Evolutionary conservation across 37 sponge, comb jelly and placozoan genomes (phyloP).

Genomic region (Halisarca cf. caerulea): DNA sequence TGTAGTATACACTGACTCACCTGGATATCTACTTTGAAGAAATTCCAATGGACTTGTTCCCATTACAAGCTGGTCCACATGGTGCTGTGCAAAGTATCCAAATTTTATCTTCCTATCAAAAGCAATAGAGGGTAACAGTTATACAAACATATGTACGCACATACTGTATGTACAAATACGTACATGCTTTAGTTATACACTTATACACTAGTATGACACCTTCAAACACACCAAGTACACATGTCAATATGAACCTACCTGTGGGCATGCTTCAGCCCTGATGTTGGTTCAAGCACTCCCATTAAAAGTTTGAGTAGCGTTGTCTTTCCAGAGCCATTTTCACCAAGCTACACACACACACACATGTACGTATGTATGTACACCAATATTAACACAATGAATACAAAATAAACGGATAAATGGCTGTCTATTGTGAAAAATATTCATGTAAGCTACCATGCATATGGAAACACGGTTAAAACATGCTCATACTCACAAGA

Average conservation of each 20-base stretch:
- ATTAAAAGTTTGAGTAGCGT: conserved; percentile 84
- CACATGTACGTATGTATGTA: conserved; percentile 23
- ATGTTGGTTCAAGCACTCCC: conserved; percentile 72
- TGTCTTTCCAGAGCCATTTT: conserved; percentile 88
- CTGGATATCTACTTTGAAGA: conserved; percentile 70
- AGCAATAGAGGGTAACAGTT: background rate
- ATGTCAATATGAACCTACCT: conserved; percentile 42
- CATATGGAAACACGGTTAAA: conserved; percentile 25
- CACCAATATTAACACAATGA: conserved; percentile 17
- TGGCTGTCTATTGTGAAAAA: too few relatives aligned
- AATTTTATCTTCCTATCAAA: conserved; percentile 64
- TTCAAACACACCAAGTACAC: background rate
- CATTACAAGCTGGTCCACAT: conserved; percentile 89
- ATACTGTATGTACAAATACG: background rate
- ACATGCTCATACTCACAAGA: conserved; percentile 36
- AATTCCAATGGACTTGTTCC: conserved; percentile 75
- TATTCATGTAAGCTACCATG: background rate
- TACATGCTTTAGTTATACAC: too few relatives aligned
- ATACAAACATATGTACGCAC: background rate
- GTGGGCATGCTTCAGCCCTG: conserved; percentile 73
- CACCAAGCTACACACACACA: conserved; percentile 64
- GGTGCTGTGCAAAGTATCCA: conserved; percentile 89
- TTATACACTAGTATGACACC: background rate
- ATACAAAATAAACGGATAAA: too few relatives aligned
- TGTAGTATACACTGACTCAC: conserved; percentile 14